Evolutionary conservation across 2,113 vertebrate species (phyloP).

Genomic region (Micronycteris hirsuta): DNA sequence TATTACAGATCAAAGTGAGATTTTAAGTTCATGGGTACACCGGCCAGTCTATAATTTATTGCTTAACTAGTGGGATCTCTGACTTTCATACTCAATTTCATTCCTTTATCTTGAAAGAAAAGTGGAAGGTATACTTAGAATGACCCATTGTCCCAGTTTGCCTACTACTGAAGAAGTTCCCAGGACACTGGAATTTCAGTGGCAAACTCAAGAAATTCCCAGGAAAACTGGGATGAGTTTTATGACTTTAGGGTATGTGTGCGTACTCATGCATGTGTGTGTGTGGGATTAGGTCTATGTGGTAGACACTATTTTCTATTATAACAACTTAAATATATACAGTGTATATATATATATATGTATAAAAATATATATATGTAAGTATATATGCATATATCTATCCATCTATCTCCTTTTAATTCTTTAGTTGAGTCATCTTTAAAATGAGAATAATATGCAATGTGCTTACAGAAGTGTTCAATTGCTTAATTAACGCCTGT

Average conservation of each 20-base stretch:
- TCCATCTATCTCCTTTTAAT: not conserved
- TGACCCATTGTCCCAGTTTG: not conserved
- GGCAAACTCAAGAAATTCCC: not conserved
- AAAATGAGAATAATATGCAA: conserved; percentile 5
- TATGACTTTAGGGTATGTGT: not conserved
- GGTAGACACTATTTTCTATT: not conserved
- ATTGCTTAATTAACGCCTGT: conserved; percentile 16
- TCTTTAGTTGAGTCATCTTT: conserved; percentile 26
- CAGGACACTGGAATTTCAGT: not conserved
- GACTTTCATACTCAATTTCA: not conserved
- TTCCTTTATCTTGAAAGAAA: conserved; percentile 4
- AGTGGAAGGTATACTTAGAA: not conserved
- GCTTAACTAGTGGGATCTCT: not conserved
- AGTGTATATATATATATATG: not conserved
- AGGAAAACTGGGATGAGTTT: not conserved
- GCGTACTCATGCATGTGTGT: not conserved
- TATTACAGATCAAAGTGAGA: not conserved
- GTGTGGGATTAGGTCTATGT: not conserved
- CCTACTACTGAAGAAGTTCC: not conserved
- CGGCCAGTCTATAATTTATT: not conserved
- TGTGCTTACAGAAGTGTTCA: conserved; percentile 18
- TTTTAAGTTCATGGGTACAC: not conserved
- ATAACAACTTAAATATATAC: not conserved
- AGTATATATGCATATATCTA: not conserved
- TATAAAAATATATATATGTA: not conserved